Evolutionary conservation across 2,888 invertebrate genomes (phyloP), one percentile per base, ranked within the genome.

Genomic region (Aphelenchoides bicaudatus): DNA sequence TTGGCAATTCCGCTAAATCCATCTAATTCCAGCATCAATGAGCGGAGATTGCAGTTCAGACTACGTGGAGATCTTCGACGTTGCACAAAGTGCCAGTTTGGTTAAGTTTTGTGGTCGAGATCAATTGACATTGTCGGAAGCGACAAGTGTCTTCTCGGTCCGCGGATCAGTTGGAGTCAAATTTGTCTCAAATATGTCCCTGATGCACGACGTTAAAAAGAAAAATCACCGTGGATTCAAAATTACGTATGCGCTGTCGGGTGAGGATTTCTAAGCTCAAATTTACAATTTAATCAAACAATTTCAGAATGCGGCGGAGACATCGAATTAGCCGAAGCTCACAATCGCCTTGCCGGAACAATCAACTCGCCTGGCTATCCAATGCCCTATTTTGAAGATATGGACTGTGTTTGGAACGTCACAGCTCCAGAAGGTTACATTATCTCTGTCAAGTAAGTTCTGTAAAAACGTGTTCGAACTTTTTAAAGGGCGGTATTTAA

Each of bases 371-470:
- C 77, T 10, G 74, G 69, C 1, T 77, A 69, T 64, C 77, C 77
- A 16, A 61, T 75, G n/a, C 67, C 69, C 1, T 75, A 77, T 47
- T 69, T 70, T 30, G 61, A 73, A 38, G 61, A 68, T 37, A 52
- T 78, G 34, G 67, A 76, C 38, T 77, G 77, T 47, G 50, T 68
- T 30, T 78, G 77, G 77, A 78, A 74, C 38, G 63, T 77, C 56
- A 73, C 71, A 1, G 71, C 77, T 6, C 62, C 70, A 1, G 30
- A 52, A 0, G 71, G 68, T 29, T 39, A 69, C 6, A 47, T 68
- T 3, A 62, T 77, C 31, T 55, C 62, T 25, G 59, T 66, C n/a
- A 72, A 70, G 71, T 71, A 37, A 28, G 59, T 16, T 23, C 31
- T 61, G n/a, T 46, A 21, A 1, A 13, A 27, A 13, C 21, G 16